These are phyloP conservation scores for Spheniscus mendiculus DNA, from an alignment of 2,113 vertebrate species.

Conservation along the genomic window DNA sequence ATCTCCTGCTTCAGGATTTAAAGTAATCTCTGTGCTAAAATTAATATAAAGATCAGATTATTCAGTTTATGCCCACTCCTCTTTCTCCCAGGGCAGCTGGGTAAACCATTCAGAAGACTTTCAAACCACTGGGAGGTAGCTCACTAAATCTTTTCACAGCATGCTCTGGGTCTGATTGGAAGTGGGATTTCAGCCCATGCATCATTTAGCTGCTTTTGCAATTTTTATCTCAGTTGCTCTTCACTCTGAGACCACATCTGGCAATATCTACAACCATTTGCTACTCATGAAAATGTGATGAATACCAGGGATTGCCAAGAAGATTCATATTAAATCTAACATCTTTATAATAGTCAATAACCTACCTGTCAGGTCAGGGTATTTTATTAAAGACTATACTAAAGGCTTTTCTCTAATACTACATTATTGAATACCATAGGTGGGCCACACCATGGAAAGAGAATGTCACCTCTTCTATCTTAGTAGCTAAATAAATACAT, in stretches of 20 bases:
- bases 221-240: conserved; percentile 47
- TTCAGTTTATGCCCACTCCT: not conserved
- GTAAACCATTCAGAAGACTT: not conserved
- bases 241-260: conserved; percentile 34
- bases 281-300: conserved; percentile 31
- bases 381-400: conserved; percentile 14
- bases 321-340: conserved; percentile 35
- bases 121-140: not conserved
- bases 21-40: conserved; percentile 12
- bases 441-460: not conserved
- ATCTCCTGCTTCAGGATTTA: not conserved
- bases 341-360: conserved; percentile 51
- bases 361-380: not conserved
- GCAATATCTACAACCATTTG: not conserved
- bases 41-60: conserved; percentile 16
- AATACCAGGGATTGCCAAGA: not conserved
- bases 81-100: not conserved
- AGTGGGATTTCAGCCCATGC: conserved; percentile 33
- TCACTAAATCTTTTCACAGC: not conserved
- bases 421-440: not conserved
- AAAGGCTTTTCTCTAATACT: not conserved
- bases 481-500: not conserved
- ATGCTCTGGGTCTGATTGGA: not conserved
- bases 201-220: conserved; percentile 50
- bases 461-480: not conserved